Percentiles rank a stretch among this genome's conserved stretches.
These are phyloP conservation scores for Anthoscopus minutus DNA, from an alignment of 2,113 vertebrate species.

Conservation along the genomic window DNA sequence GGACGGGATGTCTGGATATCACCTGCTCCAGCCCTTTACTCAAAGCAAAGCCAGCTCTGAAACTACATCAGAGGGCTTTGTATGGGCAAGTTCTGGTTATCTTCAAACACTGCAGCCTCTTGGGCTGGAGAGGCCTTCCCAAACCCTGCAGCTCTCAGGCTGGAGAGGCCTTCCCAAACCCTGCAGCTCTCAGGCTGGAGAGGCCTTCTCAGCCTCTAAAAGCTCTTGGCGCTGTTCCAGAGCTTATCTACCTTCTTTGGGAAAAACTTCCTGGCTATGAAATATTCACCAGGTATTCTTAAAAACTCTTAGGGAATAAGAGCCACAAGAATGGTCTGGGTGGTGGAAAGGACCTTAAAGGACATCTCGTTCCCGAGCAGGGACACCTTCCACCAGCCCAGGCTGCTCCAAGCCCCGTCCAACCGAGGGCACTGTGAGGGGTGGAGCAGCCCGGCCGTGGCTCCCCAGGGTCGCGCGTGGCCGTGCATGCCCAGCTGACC, in stretches of 20 bases:
- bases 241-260: neutral
- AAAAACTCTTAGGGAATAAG: neutral
- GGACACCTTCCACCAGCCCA: neutral
- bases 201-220: neutral
- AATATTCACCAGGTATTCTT: rapidly evolving
- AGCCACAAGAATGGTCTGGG: rapidly evolving
- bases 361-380: rapidly evolving
- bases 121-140: neutral
- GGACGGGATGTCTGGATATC: neutral
- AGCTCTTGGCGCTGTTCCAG: neutral
- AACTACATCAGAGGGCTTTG: neutral
- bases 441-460: rapidly evolving
- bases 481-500: constrained; percentile 60
- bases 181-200: neutral
- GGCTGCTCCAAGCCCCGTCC: neutral
- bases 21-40: neutral
- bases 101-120: neutral
- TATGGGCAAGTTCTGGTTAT: neutral
- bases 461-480: neutral
- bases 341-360: neutral
- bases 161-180: neutral
- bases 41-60: neutral
- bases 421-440: rapidly evolving
- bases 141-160: neutral
- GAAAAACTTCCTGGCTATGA: neutral